These are phyloP conservation scores for Clarias platycephalus DNA, from an alignment of 2,797 vertebrate species.

Conservation along the genomic window DNA sequence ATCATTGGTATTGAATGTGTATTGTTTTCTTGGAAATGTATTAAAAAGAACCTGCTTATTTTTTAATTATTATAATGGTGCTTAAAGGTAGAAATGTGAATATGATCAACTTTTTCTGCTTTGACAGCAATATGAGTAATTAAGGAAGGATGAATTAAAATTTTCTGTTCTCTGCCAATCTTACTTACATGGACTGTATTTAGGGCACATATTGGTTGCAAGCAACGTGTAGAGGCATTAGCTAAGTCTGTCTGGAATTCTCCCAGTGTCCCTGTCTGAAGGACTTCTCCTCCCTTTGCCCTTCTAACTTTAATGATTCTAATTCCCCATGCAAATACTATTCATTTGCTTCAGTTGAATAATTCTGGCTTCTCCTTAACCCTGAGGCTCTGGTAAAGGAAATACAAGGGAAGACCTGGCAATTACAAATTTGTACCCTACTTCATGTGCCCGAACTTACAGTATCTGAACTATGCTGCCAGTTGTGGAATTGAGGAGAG, in stretches of 20 bases:
- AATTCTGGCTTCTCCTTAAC: slow-evolving; percentile 78
- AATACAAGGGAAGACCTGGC: slow-evolving; percentile 51
- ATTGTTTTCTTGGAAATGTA: neutral
- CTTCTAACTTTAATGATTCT: slow-evolving; percentile 78
- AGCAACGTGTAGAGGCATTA: slow-evolving; percentile 37
- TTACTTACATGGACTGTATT: slow-evolving; percentile 3
- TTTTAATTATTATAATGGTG: slow-evolving; percentile 6
- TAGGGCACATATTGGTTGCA: slow-evolving; percentile 24
- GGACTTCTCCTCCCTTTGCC: slow-evolving; percentile 76
- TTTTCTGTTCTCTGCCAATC: slow-evolving; percentile 21
- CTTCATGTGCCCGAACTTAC: slow-evolving; percentile 19
- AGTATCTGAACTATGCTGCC: slow-evolving; percentile 65
- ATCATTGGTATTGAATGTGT: slow-evolving; percentile 13
- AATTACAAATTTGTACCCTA: slow-evolving; percentile 44
- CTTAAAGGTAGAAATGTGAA: slow-evolving; percentile 3
- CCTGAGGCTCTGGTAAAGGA: slow-evolving; percentile 61
- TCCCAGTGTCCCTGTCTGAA: slow-evolving; percentile 57
- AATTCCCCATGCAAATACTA: slow-evolving; percentile 86
- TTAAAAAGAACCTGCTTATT: slow-evolving; percentile 13
- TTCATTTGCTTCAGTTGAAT: slow-evolving; percentile 86
- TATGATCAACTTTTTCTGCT: slow-evolving; percentile 22
- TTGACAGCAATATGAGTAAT: slow-evolving; percentile 27
- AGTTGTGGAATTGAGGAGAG: slow-evolving; percentile 61
- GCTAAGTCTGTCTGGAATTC: slow-evolving; percentile 45
- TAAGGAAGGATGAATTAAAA: slow-evolving; percentile 20